Percentiles rank a stretch among this genome's conserved stretches.
Conservation (phyloP, 2,113 vertebrate species). For the Spermophilus dauricus region DNA sequence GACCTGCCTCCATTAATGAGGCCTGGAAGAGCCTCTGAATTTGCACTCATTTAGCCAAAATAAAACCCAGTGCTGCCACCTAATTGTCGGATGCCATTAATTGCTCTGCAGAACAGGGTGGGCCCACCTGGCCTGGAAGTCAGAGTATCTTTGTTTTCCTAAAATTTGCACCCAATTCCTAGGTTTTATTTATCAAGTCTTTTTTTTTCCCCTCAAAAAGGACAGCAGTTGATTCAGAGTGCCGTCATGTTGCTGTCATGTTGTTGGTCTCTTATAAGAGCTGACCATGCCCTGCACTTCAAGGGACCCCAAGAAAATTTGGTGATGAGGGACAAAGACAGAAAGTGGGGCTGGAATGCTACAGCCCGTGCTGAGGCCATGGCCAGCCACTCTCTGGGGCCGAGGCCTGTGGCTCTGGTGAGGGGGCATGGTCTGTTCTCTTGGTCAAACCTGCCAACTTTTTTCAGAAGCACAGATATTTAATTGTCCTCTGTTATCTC, state of each 20-base stretch:
- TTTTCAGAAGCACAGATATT: neutral
- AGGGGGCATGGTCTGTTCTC: neutral
- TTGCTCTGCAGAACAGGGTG: neutral
- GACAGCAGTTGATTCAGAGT: neutral
- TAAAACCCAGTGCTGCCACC: rapidly evolving
- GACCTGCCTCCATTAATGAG: rapidly evolving
- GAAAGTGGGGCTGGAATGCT: rapidly evolving
- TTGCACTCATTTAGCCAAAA: neutral
- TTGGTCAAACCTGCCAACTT: neutral
- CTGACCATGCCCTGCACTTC: rapidly evolving
- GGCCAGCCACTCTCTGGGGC: rapidly evolving
- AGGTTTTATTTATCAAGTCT: neutral
- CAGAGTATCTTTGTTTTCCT: neutral
- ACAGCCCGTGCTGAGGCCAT: rapidly evolving
- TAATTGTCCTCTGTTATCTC: neutral
- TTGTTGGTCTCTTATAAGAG: neutral
- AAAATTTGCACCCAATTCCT: neutral
- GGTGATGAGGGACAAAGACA: rapidly evolving
- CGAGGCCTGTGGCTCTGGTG: rapidly evolving
- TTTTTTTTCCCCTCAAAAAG: neutral
- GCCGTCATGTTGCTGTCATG: rapidly evolving
- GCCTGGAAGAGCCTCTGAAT: neutral
- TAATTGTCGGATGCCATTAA: no score
- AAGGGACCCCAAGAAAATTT: neutral
- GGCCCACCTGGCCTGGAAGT: neutral